These are phyloP conservation scores for Phoxinus dragarum DNA, from an alignment of 2,797 vertebrate species.

Conservation along the genomic window DNA sequence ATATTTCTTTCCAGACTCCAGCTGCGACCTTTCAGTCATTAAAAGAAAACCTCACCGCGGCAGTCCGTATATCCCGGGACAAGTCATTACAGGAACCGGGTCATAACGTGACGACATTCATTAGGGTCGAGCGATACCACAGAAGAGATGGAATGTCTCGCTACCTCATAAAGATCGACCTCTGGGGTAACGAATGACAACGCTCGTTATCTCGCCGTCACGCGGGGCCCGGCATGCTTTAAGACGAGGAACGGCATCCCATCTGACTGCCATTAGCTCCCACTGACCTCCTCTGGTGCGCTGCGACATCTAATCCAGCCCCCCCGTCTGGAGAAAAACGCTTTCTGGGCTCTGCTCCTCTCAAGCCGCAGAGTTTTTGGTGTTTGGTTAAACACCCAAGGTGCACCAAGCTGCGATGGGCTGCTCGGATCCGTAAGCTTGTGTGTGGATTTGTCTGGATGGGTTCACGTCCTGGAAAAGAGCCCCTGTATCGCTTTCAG, in stretches of 20 bases:
- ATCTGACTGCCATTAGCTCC: slow-evolving; percentile 65
- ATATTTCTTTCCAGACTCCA: slow-evolving; percentile 27
- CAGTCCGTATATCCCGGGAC: slow-evolving; percentile 41
- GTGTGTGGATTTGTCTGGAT: slow-evolving; percentile 59
- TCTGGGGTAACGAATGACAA: slow-evolving; percentile 63
- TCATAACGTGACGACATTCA: slow-evolving; percentile 59
- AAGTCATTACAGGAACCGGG: slow-evolving; percentile 44
- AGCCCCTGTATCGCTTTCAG: slow-evolving; percentile 62
- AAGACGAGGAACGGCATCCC: slow-evolving; percentile 53
- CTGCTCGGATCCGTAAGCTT: slow-evolving; percentile 29
- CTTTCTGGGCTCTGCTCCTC: slow-evolving; percentile 48
- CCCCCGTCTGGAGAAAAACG: slow-evolving; percentile 41
- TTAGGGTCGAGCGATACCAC: slow-evolving; percentile 52
- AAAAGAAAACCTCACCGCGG: slow-evolving; percentile 37
- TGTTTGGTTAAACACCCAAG: slow-evolving; percentile 55
- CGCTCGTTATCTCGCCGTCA: slow-evolving; percentile 60
- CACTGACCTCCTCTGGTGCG: slow-evolving; percentile 50
- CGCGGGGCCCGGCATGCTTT: slow-evolving; percentile 19
- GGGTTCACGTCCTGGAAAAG: slow-evolving; percentile 45
- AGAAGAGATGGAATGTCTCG: slow-evolving; percentile 56
- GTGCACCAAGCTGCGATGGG: slow-evolving; percentile 39
- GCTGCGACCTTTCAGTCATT: slow-evolving; percentile 31
- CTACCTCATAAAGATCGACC: slow-evolving; percentile 63
- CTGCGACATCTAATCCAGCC: slow-evolving; percentile 63
- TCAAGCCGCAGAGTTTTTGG: slow-evolving; percentile 53